Base-by-base conservation (phyloP, 2,888 invertebrate genomes). In the Patella depressa region DNA sequence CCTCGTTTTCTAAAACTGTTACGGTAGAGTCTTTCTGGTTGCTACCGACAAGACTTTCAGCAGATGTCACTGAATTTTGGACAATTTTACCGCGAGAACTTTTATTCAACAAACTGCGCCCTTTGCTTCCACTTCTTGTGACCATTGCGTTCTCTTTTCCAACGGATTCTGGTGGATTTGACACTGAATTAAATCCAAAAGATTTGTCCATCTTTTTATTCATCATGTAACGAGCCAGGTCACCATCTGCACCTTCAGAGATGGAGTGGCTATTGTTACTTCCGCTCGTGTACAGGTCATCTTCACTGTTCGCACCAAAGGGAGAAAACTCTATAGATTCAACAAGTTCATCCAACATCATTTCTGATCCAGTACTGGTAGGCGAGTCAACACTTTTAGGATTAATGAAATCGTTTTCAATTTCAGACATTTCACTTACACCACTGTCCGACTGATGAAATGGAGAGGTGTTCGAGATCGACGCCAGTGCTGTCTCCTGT, bases 391-490 rank as follows among this genome's bases (percentile, higher is more conserved):
- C 73, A 72, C 53, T 65, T 65, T 34, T 14, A 11, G 80, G 77
- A 54, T 77, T 80, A 17, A 75, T 71, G 4, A 70, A 45, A 53
- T 73, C 69, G 53, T 75, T 75, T 17, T 72, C 29, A 9, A 76
- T 73, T 5, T 75, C 57, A 24, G 65, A 65, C 71, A 83, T 83
- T 19, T 83, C 85, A 19, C 87, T 86, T 59, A 85, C 80, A 9
- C 88, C 88, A 76, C 88, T 88, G 81, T 88, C 88, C 9, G 88
- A 86, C 77, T 86, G 84, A 79, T 88, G 87, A 79, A 85, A 86
- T 19, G 88, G 88, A 0, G 88, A 88, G 19, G 76, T 80, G 73
- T 85, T 83, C 11, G 65, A 12, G 19, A 24, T 24, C 24, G 24
- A 65, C 2, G 65, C 14, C 65, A 65, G 24, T 3, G 65, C 24